These are phyloP conservation scores for Halcyon badia DNA, from an alignment of 2,797 vertebrate genomes.

Conservation along the genomic window DNA sequence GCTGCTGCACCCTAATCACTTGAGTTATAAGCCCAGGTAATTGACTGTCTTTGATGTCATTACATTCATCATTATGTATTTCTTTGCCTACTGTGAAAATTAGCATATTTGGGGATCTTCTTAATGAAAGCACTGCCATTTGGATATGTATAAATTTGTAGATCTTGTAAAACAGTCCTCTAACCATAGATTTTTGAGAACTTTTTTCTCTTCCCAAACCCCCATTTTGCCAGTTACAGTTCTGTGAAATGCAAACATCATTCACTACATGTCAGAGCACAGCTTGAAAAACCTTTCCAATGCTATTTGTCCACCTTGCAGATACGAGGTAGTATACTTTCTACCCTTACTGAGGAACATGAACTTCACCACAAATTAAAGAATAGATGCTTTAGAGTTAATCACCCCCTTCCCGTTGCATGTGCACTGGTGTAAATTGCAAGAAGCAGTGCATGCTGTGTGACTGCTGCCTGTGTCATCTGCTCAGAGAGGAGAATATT, in stretches of 20 bases:
- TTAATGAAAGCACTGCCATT: neutral
- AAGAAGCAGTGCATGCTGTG: fast-evolving
- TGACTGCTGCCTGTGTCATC: neutral
- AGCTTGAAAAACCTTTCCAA: neutral
- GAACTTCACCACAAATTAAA: neutral
- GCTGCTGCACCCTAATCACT: neutral
- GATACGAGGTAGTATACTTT: neutral
- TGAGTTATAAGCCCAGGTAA: neutral
- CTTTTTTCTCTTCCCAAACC: neutral
- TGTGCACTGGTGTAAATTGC: fast-evolving
- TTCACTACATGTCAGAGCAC: neutral
- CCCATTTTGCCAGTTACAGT: neutral
- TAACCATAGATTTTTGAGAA: neutral
- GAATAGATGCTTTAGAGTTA: neutral
- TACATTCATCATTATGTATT: neutral
- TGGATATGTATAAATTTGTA: neutral
- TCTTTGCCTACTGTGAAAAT: neutral
- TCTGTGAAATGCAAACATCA: neutral
- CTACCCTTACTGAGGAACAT: neutral
- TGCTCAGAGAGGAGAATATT: neutral
- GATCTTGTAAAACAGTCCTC: neutral
- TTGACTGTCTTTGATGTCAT: neutral
- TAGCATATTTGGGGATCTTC: neutral
- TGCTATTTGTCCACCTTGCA: neutral
- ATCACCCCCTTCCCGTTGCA: neutral